phyloP scores from a whole-genome alignment of 2,113 vertebrate species.

The Psittacus erithacus region DNA sequence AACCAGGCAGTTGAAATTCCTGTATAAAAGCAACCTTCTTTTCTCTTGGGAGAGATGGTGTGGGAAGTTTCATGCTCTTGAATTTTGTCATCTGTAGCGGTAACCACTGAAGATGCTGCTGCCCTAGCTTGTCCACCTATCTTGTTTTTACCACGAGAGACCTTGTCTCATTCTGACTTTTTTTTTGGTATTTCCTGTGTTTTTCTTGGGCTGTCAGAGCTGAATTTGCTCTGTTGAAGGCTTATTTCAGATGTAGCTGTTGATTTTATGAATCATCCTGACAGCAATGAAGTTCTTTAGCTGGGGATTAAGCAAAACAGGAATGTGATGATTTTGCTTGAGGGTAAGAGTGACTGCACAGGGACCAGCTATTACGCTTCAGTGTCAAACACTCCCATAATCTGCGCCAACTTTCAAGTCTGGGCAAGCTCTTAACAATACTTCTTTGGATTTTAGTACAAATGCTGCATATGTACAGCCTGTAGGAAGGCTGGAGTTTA shows the following conservation, averaged over 20 bases:
- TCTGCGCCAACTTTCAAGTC: background rate
- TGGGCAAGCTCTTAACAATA: constrained; percentile 12
- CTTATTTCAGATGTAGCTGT: background rate
- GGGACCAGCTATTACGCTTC: fast-evolving
- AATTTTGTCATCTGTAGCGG: background rate
- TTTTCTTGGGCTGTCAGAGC: background rate
- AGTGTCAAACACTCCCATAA: background rate
- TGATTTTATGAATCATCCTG: constrained; percentile 48
- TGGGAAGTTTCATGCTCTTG: background rate
- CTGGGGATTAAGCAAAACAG: constrained; percentile 17
- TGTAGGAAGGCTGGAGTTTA: background rate
- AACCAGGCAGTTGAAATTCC: background rate
- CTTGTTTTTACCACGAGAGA: background rate
- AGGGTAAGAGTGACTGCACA: constrained; percentile 1
- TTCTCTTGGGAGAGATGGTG: background rate
- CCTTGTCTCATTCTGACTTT: background rate
- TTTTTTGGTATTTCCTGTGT: background rate
- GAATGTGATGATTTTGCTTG: constrained; percentile 18
- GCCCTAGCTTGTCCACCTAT: background rate
- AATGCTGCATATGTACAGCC: background rate
- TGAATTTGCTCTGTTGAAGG: background rate
- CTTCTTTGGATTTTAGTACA: background rate
- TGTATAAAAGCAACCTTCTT: background rate
- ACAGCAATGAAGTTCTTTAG: constrained; percentile 1
- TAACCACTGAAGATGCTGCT: background rate